Percentiles rank a stretch among this genome's conserved stretches.
These are phyloP conservation scores for Ips nitidus DNA, from an alignment of 1,140 invertebrate species.

Conservation along the genomic window DNA sequence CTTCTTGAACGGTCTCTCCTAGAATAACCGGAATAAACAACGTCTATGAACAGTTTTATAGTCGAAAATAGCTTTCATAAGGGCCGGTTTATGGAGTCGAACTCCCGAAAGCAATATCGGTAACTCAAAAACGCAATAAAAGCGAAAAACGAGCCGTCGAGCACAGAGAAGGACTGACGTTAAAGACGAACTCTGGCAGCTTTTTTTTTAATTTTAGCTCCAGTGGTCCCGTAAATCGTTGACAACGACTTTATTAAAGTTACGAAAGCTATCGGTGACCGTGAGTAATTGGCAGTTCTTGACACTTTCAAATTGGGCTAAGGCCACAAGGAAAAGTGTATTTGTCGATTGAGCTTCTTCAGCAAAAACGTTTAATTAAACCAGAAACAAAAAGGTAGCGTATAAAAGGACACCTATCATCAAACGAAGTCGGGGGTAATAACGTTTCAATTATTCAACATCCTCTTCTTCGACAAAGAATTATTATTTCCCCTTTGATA, in stretches of 20 bases:
- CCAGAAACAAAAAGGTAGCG: background rate
- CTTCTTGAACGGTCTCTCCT: background rate
- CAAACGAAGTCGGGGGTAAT: background rate
- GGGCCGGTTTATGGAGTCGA: slow-evolving; percentile 12
- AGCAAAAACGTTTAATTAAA: background rate
- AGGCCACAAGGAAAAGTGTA: slow-evolving; percentile 11
- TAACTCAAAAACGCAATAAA: slow-evolving; percentile 18
- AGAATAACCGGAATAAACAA: background rate
- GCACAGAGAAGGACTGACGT: background rate
- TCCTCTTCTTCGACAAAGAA: background rate
- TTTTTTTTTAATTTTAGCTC: slow-evolving; percentile 13
- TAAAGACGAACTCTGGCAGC: slow-evolving; percentile 19
- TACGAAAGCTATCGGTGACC: slow-evolving; percentile 9
- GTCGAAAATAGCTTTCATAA: slow-evolving; percentile 7
- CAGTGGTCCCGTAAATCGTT: slow-evolving; percentile 19
- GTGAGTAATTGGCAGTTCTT: slow-evolving; percentile 7
- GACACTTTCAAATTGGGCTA: slow-evolving; percentile 12
- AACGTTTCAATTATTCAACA: background rate
- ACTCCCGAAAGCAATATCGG: slow-evolving; percentile 17
- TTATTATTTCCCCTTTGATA: slow-evolving; percentile 2
- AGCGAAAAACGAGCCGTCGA: slow-evolving; percentile 4
- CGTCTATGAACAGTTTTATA: slow-evolving; percentile 13
- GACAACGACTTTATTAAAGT: slow-evolving; percentile 22
- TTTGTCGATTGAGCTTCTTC: background rate
- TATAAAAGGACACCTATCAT: background rate